These are phyloP conservation scores for Mantis religiosa DNA, from an alignment of 2,888 invertebrate genomes.

Conservation along the genomic window DNA sequence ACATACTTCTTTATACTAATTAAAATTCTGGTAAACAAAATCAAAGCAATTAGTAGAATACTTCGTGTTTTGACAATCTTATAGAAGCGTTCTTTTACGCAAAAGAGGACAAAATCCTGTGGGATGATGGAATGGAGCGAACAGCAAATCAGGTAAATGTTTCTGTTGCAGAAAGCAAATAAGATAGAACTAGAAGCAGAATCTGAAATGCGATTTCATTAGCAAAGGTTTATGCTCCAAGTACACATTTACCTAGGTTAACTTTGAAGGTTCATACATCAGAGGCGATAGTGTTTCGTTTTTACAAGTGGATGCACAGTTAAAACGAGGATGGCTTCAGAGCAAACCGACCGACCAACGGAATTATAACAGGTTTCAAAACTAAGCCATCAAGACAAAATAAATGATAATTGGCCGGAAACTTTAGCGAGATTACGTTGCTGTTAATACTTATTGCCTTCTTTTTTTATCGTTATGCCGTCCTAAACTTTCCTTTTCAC, in stretches of 20 bases:
- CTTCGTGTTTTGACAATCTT: too few relatives aligned
- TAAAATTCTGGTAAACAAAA: too few relatives aligned
- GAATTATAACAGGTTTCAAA: slow-evolving; percentile 8
- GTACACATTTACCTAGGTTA: neutral
- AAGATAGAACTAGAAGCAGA: neutral
- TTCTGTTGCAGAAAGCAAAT: neutral
- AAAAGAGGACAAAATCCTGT: too few relatives aligned
- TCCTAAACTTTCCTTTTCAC: neutral
- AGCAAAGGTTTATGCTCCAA: neutral
- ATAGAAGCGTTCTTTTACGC: too few relatives aligned
- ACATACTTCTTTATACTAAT: too few relatives aligned
- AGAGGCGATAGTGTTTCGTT: neutral
- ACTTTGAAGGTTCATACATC: neutral
- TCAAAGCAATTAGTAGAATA: too few relatives aligned
- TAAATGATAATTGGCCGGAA: slow-evolving; percentile 13
- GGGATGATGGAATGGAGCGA: too few relatives aligned
- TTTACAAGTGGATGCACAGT: neutral
- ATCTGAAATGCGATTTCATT: neutral
- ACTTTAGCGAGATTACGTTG: slow-evolving; percentile 1
- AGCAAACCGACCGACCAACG: neutral
- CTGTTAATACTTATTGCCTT: neutral
- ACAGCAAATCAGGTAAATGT: neutral
- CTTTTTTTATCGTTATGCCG: neutral
- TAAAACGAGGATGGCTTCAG: neutral
- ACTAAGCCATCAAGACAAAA: slow-evolving; percentile 8